These are phyloP conservation scores for Aspidiotus destructor DNA, from an alignment of 2,888 invertebrate species.

Conservation along the genomic window DNA sequence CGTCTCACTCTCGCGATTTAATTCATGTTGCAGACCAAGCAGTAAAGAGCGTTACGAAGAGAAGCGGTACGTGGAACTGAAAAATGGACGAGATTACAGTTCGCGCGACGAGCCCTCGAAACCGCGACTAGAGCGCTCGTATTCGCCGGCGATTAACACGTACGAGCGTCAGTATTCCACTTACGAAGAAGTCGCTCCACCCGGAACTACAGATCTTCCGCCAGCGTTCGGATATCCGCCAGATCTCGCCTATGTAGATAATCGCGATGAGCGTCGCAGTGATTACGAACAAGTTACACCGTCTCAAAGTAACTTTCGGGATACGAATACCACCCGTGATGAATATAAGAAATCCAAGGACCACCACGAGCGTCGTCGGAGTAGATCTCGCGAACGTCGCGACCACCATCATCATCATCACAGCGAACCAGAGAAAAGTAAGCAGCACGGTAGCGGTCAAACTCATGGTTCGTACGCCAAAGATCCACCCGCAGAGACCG, in stretches of 20 bases:
- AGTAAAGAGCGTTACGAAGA: conserved; percentile 19
- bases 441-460: conserved; percentile 13
- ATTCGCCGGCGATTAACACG: neutral
- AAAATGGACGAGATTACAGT: neutral
- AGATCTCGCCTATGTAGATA: too few relatives aligned
- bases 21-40: conserved; percentile 8
- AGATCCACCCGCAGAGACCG: neutral
- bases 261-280: too few relatives aligned
- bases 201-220: conserved; percentile 17
- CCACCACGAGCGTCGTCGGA: conserved; percentile 5
- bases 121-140: conserved; percentile 4
- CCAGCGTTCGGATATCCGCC: conserved; percentile 3
- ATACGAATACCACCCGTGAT: neutral
- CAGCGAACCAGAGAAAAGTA: neutral
- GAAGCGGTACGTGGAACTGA: conserved; percentile 9
- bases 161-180: neutral
- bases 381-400: conserved; percentile 19
- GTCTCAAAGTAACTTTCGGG: neutral
- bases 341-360: conserved; percentile 5
- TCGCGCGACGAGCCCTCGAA: conserved; percentile 10
- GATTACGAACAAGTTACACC: neutral
- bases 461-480: neutral
- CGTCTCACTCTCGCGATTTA: neutral
- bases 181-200: conserved; percentile 18
- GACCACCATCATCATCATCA: conserved; percentile 4